These are phyloP conservation scores for Ostrea denselamellosa DNA, from an alignment of 1,140 invertebrate genomes.

Conservation along the genomic window DNA sequence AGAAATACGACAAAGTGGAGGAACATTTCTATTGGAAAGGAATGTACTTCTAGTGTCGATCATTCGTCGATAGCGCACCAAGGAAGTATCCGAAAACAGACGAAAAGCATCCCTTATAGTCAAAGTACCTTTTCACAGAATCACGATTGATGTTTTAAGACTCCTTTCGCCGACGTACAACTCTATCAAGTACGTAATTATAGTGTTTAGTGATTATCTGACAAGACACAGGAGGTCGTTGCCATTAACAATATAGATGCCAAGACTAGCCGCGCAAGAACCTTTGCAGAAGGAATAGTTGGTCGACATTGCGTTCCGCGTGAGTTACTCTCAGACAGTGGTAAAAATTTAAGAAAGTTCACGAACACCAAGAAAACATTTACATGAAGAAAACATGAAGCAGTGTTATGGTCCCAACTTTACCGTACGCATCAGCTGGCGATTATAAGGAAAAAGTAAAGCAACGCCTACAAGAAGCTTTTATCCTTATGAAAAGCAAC, in stretches of 20 bases:
- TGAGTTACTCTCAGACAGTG: conserved; percentile 74
- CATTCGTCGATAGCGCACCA: too few species aligned
- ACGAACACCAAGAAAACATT: conserved; percentile 50
- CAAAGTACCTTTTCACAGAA: conserved; percentile 45
- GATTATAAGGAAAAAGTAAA: conserved; percentile 45
- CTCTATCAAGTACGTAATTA: conserved; percentile 58
- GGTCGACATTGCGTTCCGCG: too few species aligned
- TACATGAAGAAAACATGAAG: conserved; percentile 54
- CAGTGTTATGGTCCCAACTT: not conserved
- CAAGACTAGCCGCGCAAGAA: too few species aligned
- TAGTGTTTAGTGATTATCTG: too few species aligned
- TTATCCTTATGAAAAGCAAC: conserved; percentile 31
- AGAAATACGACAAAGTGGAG: conserved; percentile 43
- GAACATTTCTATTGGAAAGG: too few species aligned
- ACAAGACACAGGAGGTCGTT: too few species aligned
- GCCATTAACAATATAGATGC: too few species aligned
- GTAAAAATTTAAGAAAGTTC: conserved; percentile 58
- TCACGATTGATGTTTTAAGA: conserved; percentile 53
- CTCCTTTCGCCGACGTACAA: conserved; percentile 32
- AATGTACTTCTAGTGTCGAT: too few species aligned
- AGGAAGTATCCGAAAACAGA: too few species aligned
- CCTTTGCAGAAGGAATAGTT: too few species aligned
- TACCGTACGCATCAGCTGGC: conserved; percentile 9
- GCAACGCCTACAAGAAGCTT: conserved; percentile 36
- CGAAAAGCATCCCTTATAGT: not conserved